These are phyloP conservation scores for Drosophila ercepeae DNA, from an alignment of 1,140 invertebrate genomes.

Conservation along the genomic window DNA sequence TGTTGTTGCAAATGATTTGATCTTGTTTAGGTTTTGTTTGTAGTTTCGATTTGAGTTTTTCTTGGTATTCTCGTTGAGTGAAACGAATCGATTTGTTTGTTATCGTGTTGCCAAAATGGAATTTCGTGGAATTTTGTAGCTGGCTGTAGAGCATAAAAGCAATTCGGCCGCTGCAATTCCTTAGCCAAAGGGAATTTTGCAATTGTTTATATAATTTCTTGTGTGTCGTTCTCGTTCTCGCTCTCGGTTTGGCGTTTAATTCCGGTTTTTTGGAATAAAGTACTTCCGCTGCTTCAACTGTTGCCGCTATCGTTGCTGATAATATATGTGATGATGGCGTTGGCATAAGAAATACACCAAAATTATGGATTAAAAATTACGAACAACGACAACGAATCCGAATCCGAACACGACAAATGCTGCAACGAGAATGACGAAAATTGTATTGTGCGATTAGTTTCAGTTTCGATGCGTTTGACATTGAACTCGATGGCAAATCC, in stretches of 20 bases:
- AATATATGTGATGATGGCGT: conserved; percentile 1
- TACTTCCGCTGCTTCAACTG: conserved; percentile 47
- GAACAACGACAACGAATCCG: conserved; percentile 32
- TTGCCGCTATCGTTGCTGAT: conserved; percentile 17
- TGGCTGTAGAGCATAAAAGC: conserved; percentile 62
- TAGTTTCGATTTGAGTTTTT: conserved; percentile 4
- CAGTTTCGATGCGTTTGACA: conserved; percentile 57
- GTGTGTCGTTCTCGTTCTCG: conserved; percentile 53
- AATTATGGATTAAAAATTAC: conserved; percentile 5
- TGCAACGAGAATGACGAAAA: conserved; percentile 78
- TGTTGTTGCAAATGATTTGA: conserved; percentile 22
- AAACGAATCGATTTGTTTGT: conserved; percentile 39
- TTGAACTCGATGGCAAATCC: conserved; percentile 37
- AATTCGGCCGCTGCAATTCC: conserved; percentile 63
- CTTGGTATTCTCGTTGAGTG: conserved; percentile 7
- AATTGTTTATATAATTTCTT: conserved; percentile 76
- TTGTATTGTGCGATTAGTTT: conserved; percentile 42
- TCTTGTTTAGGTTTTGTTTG: conserved; percentile 4
- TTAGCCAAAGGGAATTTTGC: conserved; percentile 84
- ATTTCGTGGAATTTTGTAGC: conserved; percentile 75
- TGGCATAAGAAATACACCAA: conserved; percentile 30
- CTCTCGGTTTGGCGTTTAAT: neutral
- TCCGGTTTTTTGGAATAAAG: neutral
- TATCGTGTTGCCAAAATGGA: conserved; percentile 74
- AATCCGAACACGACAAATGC: conserved; percentile 80